Conservation (phyloP, 2,113 vertebrate genomes). For the Peromyscus polionotus region DNA sequence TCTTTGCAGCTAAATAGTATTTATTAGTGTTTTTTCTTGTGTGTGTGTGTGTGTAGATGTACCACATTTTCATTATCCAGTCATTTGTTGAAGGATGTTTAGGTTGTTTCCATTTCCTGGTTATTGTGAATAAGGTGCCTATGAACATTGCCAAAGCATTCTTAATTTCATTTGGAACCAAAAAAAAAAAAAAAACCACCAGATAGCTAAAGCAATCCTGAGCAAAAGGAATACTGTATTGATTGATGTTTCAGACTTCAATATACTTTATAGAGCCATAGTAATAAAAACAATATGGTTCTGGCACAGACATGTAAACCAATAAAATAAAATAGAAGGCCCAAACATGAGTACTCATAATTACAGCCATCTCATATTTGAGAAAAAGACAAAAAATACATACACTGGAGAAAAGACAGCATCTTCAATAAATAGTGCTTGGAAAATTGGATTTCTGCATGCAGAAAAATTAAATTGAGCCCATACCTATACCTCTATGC, state of each 20-base stretch:
- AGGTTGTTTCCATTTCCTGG: not conserved
- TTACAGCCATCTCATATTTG: not conserved
- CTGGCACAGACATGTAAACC: not conserved
- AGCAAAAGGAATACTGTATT: not conserved
- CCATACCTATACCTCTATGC: not conserved
- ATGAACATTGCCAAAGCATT: not conserved
- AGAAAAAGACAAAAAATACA: not conserved
- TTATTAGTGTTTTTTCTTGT: not conserved
- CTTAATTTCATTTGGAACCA: not conserved
- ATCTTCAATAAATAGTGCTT: not conserved
- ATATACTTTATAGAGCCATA: not conserved
- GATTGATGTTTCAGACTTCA: not conserved
- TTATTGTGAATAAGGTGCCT: not conserved
- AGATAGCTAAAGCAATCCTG: not conserved
- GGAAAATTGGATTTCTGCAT: not conserved
- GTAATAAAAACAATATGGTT: not conserved
- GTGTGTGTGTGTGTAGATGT: not conserved
- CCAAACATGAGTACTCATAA: not conserved
- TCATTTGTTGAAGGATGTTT: not conserved
- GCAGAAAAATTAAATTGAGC: not conserved
- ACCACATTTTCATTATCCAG: not conserved
- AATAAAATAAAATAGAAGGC: not conserved
- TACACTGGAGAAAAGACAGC: not conserved
- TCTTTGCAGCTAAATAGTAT: not conserved
- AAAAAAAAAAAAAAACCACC: not conserved